A percentile compares a stretch with the other conserved stretches of the same genome.
Evolutionary conservation across 2,113 vertebrate genomes (phyloP).

Genomic region (Stegastes partitus): DNA sequence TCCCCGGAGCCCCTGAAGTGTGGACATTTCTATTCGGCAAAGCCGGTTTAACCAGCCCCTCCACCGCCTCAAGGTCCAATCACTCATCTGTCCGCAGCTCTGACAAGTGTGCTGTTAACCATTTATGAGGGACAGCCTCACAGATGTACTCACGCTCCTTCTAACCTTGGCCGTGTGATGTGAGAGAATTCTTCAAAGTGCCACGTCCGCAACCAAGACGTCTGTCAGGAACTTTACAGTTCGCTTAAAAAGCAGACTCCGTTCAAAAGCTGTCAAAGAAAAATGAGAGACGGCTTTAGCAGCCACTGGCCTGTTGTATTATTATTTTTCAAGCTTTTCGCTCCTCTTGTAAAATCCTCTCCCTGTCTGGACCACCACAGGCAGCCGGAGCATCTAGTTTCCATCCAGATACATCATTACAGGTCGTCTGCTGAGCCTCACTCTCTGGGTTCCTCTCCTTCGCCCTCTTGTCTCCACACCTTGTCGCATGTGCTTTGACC

Average conservation of each 20-base stretch:
- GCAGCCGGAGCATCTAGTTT: neutral
- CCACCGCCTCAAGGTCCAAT: constrained; percentile 41
- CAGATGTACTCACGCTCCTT: neutral
- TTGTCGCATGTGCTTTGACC: constrained; percentile 25
- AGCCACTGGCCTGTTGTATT: neutral
- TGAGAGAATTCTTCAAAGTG: constrained; percentile 42
- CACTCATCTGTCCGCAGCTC: constrained; percentile 46
- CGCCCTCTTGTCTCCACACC: constrained; percentile 22
- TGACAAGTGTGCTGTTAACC: constrained; percentile 50
- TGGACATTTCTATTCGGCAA: constrained; percentile 57
- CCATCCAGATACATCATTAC: constrained; percentile 15
- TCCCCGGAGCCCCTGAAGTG: constrained; percentile 53
- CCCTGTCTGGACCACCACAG: neutral
- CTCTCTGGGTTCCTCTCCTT: neutral
- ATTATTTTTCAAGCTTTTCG: neutral
- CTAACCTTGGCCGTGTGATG: constrained; percentile 17
- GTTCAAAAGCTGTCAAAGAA: constrained; percentile 11
- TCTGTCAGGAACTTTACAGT: constrained; percentile 17
- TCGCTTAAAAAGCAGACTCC: constrained; percentile 29
- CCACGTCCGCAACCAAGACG: neutral
- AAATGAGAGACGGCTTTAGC: constrained; percentile 24
- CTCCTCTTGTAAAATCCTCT: neutral
- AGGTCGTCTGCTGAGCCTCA: neutral
- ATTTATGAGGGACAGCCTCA: constrained; percentile 17
- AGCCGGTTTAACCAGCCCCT: constrained; percentile 17